phyloP scores from a whole-genome alignment of 2,113 vertebrate genomes.

The Panurus biarmicus region DNA sequence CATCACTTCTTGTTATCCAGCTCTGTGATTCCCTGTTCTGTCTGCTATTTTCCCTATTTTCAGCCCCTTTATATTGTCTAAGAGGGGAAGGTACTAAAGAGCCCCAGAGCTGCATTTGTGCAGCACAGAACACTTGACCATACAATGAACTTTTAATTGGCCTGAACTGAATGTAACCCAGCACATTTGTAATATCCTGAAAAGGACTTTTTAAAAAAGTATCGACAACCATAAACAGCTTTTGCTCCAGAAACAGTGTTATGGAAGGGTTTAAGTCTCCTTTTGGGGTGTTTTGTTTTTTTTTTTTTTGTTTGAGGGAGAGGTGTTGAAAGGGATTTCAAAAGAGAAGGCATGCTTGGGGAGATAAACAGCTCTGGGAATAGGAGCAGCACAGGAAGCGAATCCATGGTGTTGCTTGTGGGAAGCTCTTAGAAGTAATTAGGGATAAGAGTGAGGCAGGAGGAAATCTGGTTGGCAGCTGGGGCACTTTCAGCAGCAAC shows the following conservation, averaged over 20 bases:
- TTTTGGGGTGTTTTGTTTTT: background rate
- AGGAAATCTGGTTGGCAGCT: constrained; percentile 44
- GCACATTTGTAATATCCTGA: background rate
- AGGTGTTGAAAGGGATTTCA: constrained; percentile 23
- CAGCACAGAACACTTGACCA: background rate
- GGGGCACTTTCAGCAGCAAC: background rate
- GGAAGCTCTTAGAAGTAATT: constrained; percentile 25
- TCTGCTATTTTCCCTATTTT: accelerated
- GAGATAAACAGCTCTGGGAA: background rate
- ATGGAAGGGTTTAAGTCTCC: background rate
- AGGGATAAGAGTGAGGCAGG: constrained; percentile 8
- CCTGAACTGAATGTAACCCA: background rate
- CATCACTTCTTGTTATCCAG: background rate
- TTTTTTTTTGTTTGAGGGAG: background rate
- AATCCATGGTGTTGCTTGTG: background rate
- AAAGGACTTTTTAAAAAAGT: background rate
- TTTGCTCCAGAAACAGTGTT: background rate
- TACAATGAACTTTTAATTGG: background rate
- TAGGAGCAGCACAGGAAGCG: background rate
- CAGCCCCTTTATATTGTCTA: background rate
- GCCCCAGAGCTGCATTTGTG: background rate
- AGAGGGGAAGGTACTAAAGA: background rate
- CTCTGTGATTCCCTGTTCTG: background rate
- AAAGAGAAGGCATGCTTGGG: background rate
- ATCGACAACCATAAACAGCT: background rate